Evolutionary conservation across 2,888 invertebrate species (phyloP), one percentile per base, ranked within the genome.

Genomic region (Caenorhabditis sinica): DNA sequence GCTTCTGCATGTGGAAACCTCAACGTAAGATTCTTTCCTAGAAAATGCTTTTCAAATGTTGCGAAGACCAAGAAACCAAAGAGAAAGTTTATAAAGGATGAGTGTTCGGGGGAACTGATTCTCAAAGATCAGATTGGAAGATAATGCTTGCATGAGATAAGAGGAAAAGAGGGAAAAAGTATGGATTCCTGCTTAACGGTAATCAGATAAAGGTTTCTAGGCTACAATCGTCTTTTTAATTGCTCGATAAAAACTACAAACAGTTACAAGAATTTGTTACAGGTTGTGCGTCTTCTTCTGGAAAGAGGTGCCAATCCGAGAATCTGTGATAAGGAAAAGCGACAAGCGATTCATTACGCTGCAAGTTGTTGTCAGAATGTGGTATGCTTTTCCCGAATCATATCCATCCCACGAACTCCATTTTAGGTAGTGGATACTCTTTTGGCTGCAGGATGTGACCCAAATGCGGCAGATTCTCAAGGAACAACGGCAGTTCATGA

Each of bases 1-100:
- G 94, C 94, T 2, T 92, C 94, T 4, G 94, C 94, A 85, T 94
- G 94, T 91, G 94, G 94, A n/a, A 94, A 94, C 87, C 93, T 65
- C 8, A 71, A 58, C 4, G 74, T 61, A 33, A 65, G 71, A 13
- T 8, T 58, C 33, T 15, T 15, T 30, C 30, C 30, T 30, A 28
- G 61, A 40, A 56, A 56, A 20, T 56, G 11, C 28, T 15, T 4
- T 15, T 28, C 15, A 28, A 56, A 56, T 56, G 28, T 25, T 56
- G 56, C 25, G 28, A 25, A 56, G 53, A 23, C 56, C 63, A 63
- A 43, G 63, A 25, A 65, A 33, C 30, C 66, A 56, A 20, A 36
- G 23, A 23, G 61, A 61, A 61, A 40, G 20, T 23, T 23, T 5
- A 15, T 23, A 1, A 8, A 15, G 11, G 36, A 61, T 20, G 5